Evolutionary conservation across 2,113 vertebrate genomes (phyloP).

Genomic region (Hippocampus guttulatus): DNA sequence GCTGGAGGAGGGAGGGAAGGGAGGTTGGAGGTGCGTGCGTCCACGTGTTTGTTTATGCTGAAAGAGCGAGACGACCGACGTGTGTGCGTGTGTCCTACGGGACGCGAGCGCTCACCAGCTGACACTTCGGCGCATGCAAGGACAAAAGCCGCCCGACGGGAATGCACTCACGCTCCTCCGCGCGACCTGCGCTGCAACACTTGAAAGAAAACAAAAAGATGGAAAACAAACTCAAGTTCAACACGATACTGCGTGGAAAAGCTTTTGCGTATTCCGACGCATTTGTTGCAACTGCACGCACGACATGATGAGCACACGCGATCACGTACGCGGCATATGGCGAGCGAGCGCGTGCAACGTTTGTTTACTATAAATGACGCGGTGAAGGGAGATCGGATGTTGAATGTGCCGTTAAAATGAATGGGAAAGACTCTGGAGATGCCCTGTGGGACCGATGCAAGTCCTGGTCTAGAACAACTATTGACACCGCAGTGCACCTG

Average conservation of each 20-base stretch:
- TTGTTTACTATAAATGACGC: slow-evolving; percentile 27
- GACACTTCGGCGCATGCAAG: slow-evolving; percentile 82
- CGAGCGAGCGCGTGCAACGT: slow-evolving; percentile 71
- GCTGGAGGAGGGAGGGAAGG: slow-evolving; percentile 15
- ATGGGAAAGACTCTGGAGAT: neutral
- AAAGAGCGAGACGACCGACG: slow-evolving; percentile 4
- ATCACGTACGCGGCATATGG: slow-evolving; percentile 81
- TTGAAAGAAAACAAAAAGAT: neutral
- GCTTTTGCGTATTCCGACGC: neutral
- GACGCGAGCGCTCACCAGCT: slow-evolving; percentile 94
- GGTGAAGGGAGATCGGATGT: slow-evolving; percentile 14
- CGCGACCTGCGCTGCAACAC: slow-evolving; percentile 19
- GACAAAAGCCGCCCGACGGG: slow-evolving; percentile 79
- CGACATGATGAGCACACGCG: slow-evolving; percentile 53
- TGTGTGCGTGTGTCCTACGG: slow-evolving; percentile 67
- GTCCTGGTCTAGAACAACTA: neutral
- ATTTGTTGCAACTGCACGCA: neutral
- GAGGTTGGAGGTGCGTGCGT: slow-evolving; percentile 23
- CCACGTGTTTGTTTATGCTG: slow-evolving; percentile 16
- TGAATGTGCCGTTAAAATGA: neutral
- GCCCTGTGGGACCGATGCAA: neutral
- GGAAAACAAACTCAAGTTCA: neutral
- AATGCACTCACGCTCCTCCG: slow-evolving; percentile 74
- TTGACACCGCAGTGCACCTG: neutral
- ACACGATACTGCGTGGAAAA: neutral